Evolutionary conservation across 2,888 invertebrate species (phyloP), one percentile per base, ranked within the genome.

Genomic region (Corbicula japonica): DNA sequence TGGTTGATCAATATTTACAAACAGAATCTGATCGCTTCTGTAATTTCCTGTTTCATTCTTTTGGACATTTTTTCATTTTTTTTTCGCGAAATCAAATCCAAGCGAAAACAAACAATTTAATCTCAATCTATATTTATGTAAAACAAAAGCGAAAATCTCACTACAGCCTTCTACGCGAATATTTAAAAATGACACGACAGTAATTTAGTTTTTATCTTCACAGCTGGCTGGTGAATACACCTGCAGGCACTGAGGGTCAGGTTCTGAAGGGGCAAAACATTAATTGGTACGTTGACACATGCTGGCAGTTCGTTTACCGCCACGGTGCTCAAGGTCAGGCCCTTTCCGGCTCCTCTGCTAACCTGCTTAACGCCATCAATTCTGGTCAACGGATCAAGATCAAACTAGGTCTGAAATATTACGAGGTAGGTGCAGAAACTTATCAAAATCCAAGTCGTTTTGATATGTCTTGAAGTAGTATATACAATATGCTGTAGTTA

Each of bases 281-380:
- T 15, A 26, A 50, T 26, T 63, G 63, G 63, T 34, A 34, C 26
- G 63, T 50, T 10, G 63, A 63, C 15, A n/a, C 48, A 18, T 63
- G 63, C 21, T 63, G 63, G 63, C 26, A 4, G 15, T 18, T 34
- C 23, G 63, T 63, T 8, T 63, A 63, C 35, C 30, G 50, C 21
- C 50, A 50, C 35, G 38, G 12, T 48, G 10, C 6, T 1, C 2
- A 23, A 15, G 63, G 63, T 15, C 2, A 12, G 3, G 23, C 35
- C 1, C 34, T 63, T 4, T 63, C 15, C 18, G 63, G 63, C 10
- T 26, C 32, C 18, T 35, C 23, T 15, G n/a, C 32, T 10, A 30
- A 3, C 1, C 50, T 63, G 5, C 2, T 15, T 23, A 18, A 21
- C 12, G 50, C 50, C 8, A 30, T 50, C 1, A 10, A 50, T 3